phyloP scores from a whole-genome alignment of 1,140 invertebrate species.

The Odontomachus brunneus region DNA sequence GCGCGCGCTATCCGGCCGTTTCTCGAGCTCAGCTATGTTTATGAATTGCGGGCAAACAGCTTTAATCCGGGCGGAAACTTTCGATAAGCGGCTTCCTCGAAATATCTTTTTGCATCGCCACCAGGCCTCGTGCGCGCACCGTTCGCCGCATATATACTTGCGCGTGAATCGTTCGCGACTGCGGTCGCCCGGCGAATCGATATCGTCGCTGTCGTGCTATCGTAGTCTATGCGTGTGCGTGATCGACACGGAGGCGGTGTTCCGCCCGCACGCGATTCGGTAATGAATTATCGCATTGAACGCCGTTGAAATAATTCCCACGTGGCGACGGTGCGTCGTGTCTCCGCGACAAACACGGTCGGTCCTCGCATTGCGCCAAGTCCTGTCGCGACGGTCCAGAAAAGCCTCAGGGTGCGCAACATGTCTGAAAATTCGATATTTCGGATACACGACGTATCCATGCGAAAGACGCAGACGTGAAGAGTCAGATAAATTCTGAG shows the following conservation, averaged over 20 bases:
- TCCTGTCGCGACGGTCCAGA: not conserved
- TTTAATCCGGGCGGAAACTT: constrained; percentile 39
- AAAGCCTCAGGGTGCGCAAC: not conserved
- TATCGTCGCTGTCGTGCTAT: constrained; percentile 4
- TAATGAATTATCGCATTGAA: constrained; percentile 71
- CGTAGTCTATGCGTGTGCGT: constrained; percentile 17
- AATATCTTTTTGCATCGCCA: constrained; percentile 39
- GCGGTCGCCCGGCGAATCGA: constrained; percentile 43
- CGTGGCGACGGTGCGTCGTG: constrained; percentile 36
- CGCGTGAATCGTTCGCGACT: constrained; percentile 24
- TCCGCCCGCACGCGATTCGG: constrained; percentile 64
- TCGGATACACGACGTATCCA: no score
- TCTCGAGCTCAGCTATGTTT: constrained; percentile 48
- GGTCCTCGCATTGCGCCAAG: not conserved
- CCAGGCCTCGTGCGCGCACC: not conserved
- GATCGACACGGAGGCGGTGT: constrained; percentile 57
- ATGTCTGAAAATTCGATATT: no score
- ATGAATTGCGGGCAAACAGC: constrained; percentile 53
- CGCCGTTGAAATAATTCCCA: constrained; percentile 57
- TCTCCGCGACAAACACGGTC: not conserved
- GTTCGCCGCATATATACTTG: constrained; percentile 19
- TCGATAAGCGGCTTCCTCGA: constrained; percentile 28
- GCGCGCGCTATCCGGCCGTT: constrained; percentile 17
- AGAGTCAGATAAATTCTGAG: no score
- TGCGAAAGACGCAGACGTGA: no score